A percentile compares a stretch with the other conserved stretches of the same genome.
phyloP scores from a whole-genome alignment of 2,888 invertebrate genomes.

The Chymomyza caudatula region DNA sequence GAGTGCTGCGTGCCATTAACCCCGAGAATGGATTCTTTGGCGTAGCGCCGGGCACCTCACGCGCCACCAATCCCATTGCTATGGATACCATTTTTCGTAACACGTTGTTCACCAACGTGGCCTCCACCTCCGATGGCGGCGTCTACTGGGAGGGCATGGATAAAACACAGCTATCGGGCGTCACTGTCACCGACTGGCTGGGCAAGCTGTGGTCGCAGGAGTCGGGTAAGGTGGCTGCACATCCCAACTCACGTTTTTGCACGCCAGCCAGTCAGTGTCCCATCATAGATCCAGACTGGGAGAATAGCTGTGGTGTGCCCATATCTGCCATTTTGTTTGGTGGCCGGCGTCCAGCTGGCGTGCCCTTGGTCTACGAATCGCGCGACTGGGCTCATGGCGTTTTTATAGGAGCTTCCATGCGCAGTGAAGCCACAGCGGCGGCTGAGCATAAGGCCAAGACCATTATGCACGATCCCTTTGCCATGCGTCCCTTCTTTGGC shows the following conservation, averaged over 20 bases:
- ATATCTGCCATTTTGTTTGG: constrained; percentile 98
- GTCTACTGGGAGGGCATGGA: constrained; percentile 99
- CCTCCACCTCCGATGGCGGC: constrained; percentile 95
- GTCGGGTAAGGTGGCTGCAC: constrained; percentile 89
- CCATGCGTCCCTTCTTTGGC: constrained; percentile 99
- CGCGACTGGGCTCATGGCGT: constrained; percentile 97
- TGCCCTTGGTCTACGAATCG: constrained; percentile 95
- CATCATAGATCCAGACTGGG: constrained; percentile 95
- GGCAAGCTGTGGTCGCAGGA: constrained; percentile 85
- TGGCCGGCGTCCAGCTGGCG: constrained; percentile 94
- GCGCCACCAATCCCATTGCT: constrained; percentile 95
- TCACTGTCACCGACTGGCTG: constrained; percentile 88
- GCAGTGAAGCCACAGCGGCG: constrained; percentile 98
- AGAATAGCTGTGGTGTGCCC: constrained; percentile 94
- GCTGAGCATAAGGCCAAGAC: constrained; percentile 95
- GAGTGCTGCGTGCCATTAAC: constrained; percentile 95
- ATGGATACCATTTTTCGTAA: constrained; percentile 95
- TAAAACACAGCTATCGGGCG: constrained; percentile 82
- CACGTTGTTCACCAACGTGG: constrained; percentile 98
- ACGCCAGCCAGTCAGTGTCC: constrained; percentile 97
- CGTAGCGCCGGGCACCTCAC: constrained; percentile 96
- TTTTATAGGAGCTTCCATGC: constrained; percentile 94
- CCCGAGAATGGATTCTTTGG: constrained; percentile 99
- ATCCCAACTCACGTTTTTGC: constrained; percentile 98
- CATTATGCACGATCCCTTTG: constrained; percentile 99